Base-by-base conservation (phyloP, 2,113 vertebrate genomes). In the Chiloscyllium plagiosum region DNA sequence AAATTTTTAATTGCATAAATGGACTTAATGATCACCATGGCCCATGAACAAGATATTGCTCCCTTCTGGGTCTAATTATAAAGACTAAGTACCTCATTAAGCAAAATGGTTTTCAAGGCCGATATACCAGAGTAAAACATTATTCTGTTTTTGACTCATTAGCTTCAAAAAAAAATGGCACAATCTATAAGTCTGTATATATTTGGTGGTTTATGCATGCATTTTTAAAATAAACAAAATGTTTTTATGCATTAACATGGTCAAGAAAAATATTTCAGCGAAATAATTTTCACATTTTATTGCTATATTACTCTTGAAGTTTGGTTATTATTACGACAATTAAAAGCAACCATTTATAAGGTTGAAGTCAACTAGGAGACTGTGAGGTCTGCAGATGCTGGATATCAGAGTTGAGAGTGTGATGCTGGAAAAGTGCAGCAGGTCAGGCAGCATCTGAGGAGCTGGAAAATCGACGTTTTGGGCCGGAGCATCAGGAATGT, bases 1-100 rank as follows among this genome's bases (percentile, higher is more conserved):
- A 97, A 97, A 97, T 98, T 98, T 98, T 98, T 98, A 98, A 98
- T 98, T 97, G 97, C 97, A 98, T 98, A 98, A 98, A 98, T 98
- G 98, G 98, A 97, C 97, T 97, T 97, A 98, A 98, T 98, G 98
- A 98, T 98, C 97, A 95, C 33, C 26, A 98, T 98, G 98, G 97
- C 97, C 97, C 98, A 97, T 76, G 94, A 95, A 76, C 94, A 72
- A 72, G 69, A 95, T 76, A 52, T 72, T 96, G 66, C 97, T 98
- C 97, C 97, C 98, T 98, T 98, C 97, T 98, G 98, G 97, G 98
- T 98, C 97, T 98, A 98, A 98, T 98, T 98, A 98, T 97, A 98
- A 98, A 98, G 98, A 98, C 98, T 98, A 97, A 98, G 97, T 98
- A 98, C 98, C 97, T 98, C 98, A 98, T 98, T 98, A 98, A 97